Conservation (phyloP, 2,888 invertebrate genomes). For the Ypsolopha sequella region DNA sequence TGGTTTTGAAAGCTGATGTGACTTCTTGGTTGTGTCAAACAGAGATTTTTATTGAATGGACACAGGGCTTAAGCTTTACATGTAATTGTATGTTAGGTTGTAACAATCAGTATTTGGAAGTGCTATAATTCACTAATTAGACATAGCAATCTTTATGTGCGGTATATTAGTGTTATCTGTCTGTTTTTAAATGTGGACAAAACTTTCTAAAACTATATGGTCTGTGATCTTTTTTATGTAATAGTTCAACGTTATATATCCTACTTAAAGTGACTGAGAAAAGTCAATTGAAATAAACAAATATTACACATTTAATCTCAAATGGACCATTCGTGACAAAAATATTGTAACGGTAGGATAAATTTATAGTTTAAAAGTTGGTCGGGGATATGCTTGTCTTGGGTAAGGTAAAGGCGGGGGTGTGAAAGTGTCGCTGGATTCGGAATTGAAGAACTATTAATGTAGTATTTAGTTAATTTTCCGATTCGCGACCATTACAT, state of each 20-base stretch:
- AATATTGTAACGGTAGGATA: too few relatives aligned
- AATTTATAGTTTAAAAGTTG: too few relatives aligned
- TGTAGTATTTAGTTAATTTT: too few relatives aligned
- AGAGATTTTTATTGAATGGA: background rate
- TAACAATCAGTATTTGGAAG: slow-evolving; percentile 24
- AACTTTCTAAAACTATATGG: background rate
- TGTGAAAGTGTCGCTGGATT: too few relatives aligned
- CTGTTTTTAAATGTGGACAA: too few relatives aligned
- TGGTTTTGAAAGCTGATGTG: background rate
- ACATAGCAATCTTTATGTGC: background rate
- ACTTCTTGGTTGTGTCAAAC: background rate
- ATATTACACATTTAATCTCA: background rate
- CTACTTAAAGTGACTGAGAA: background rate
- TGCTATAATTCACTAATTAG: slow-evolving; percentile 15
- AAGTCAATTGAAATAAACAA: background rate
- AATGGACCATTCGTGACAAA: background rate
- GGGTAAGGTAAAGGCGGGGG: too few relatives aligned
- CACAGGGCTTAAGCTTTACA: slow-evolving; percentile 2
- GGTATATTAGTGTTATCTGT: background rate
- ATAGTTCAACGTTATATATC: background rate
- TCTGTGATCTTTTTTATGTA: slow-evolving; percentile 1
- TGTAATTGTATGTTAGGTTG: slow-evolving; percentile 17
- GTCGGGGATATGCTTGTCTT: too few relatives aligned
- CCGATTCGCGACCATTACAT: too few relatives aligned
- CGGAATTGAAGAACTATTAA: too few relatives aligned